Evolutionary conservation across 2,113 vertebrate genomes (phyloP), one percentile per base, ranked within the genome.

Genomic region (Leptosomus discolor): DNA sequence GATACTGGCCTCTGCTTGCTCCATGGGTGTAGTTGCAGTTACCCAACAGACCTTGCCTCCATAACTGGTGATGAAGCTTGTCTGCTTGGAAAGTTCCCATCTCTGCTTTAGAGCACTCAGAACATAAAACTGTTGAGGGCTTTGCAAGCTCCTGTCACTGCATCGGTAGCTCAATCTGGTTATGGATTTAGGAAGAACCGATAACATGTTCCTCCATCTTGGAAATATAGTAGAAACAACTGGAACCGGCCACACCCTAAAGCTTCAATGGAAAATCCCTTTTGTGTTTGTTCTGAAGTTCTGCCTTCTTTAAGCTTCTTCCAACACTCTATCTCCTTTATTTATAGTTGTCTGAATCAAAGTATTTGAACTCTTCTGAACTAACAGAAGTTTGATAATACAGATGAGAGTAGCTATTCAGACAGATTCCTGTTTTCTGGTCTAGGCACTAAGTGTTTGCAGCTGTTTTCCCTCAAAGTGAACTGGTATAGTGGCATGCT

Each of bases 1-100:
- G 37, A 5, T 14, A 9, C 19, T 1, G 0, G 30, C 36, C 58
- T 61, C 71, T 67, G 37, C 53, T 73, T 0, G 0, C 22, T 53
- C 46, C 27, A 0, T 15, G 41, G 68, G 6, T 4, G 3, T 18
- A 34, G 32, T 1, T 81, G 58, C 60, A 32, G 11, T 22, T 81
- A 21, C 39, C 43, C 43, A 50, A n/a, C 20, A 64, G 23, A 37
- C 12, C 12, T 61, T 69, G 36, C 48, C 34, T 67, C 57, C 2
- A 0, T 65, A 68, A 56, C 14, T 29, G 11, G 6, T 43, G 30
- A 0, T 50, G 50, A 54, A 57, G 14, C 7, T 48, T 54, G 60
- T 58, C 76, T 89, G 21, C 71, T 65, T 78, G 56, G 29, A 43
- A 87, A 81, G 34, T 56, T 90, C 27, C 51, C 65, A 26, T 51